Base-by-base conservation (phyloP, 2,888 invertebrate genomes). In the Xiphydria camelus region DNA sequence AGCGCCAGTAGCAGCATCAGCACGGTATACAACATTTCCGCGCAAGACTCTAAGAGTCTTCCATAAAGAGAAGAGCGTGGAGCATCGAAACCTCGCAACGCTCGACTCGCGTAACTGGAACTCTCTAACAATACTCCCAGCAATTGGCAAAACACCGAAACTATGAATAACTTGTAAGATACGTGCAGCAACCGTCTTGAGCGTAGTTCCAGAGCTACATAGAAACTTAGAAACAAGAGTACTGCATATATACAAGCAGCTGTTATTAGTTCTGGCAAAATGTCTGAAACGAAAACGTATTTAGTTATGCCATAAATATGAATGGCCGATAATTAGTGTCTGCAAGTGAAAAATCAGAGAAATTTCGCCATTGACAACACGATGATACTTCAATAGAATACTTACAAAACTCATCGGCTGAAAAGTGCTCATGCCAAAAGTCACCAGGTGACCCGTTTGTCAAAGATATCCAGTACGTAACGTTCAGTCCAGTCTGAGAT, bases 401-500 rank as follows among this genome's bases (percentile, higher is more conserved):
- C 89, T 86, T 80, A 92, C 94, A 93, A 77, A 94, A 94, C 77
- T 96, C 93, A 74, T 96, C 95, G 5, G 94, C 94, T 0, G 94
- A 94, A 70, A 94, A 94, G 67, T 96, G 94, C 66, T 89, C 86
- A 61, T 87, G 87, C 88, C 92, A 91, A 60, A 89, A 87, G 61
- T 88, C 88, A 0, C 86, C 87, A 1, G 83, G 81, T 1, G 85
- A 80, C 0, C 91, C 93, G 72, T 96, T 96, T 0, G 93, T 94
- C 91, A 96, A 88, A 44, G 87, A 78, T 56, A 95, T 85, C 64
- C 83, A 85, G 74, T 93, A 95, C 45, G 83, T 83, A 2, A 94
- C 70, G 51, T 88, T 84, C 36, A 94, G 77, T 1, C 94, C 94
- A 83, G 85, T 74, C 6, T 76, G 79, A 26, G 64, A 59, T 14